phyloP scores from a whole-genome alignment of 2,113 vertebrate species.

The Dipodomys ordii region DNA sequence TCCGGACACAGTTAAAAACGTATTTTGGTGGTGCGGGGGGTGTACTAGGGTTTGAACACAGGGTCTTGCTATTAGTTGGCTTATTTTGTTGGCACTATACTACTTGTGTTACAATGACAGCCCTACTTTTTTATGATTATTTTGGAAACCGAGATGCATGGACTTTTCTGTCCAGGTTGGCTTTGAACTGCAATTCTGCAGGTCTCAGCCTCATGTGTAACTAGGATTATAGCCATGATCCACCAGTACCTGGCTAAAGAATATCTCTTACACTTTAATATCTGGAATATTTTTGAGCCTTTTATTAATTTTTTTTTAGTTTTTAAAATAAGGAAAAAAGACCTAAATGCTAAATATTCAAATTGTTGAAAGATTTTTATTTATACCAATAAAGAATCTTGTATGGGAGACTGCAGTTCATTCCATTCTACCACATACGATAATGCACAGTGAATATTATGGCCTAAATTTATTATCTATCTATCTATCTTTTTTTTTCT shows the following conservation, averaged over 20 bases:
- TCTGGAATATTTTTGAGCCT: conserved; percentile 68
- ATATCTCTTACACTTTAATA: conserved; percentile 56
- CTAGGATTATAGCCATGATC: too few relatives aligned
- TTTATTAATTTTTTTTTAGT: conserved; percentile 57
- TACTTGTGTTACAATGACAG: too few relatives aligned
- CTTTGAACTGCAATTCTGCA: too few relatives aligned
- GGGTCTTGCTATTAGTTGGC: too few relatives aligned
- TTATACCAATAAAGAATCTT: not conserved
- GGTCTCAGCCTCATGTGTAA: too few relatives aligned
- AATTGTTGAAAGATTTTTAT: not conserved
- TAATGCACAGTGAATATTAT: not conserved
- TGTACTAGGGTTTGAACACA: too few relatives aligned
- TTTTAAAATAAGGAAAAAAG: conserved; percentile 72
- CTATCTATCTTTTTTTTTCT: too few relatives aligned
- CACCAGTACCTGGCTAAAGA: too few relatives aligned
- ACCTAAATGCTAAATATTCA: conserved; percentile 76
- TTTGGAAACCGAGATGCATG: too few relatives aligned
- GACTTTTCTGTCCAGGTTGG: too few relatives aligned
- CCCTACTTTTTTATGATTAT: too few relatives aligned
- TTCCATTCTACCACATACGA: not conserved
- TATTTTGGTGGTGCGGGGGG: not conserved
- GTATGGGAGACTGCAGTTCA: not conserved
- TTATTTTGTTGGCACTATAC: too few relatives aligned
- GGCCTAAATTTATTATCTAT: not conserved
- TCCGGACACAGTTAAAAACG: conserved; percentile 77